A percentile compares a stretch with the other conserved stretches of the same genome.
phyloP scores from a whole-genome alignment of 2,888 invertebrate genomes.

The Chrysina gloriosa region DNA sequence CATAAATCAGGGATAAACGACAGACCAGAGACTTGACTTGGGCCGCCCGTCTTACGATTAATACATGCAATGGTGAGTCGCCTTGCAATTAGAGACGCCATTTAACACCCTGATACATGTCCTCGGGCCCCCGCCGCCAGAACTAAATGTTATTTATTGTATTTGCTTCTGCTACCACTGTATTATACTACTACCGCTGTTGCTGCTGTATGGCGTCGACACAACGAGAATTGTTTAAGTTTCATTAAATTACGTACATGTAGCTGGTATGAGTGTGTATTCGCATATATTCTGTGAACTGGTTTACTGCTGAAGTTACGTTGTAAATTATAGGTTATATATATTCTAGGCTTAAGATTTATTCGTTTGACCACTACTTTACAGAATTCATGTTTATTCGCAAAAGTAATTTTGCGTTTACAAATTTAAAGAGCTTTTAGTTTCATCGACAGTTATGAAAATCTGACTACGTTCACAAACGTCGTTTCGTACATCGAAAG shows the following conservation, averaged over 20 bases:
- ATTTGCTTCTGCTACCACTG: conserved; percentile 52
- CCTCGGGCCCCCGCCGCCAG: conserved; percentile 48
- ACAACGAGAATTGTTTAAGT: conserved; percentile 52
- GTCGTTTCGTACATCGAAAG: too few relatives aligned
- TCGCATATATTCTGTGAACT: neutral
- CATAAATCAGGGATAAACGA: conserved; percentile 59
- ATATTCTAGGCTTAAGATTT: conserved; percentile 1
- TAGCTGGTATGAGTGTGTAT: neutral
- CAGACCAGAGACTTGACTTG: conserved; percentile 56
- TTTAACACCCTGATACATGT: conserved; percentile 58
- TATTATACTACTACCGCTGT: conserved; percentile 51
- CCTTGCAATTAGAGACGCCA: conserved; percentile 57
- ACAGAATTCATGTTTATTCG: too few relatives aligned
- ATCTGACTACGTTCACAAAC: too few relatives aligned
- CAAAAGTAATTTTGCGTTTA: too few relatives aligned
- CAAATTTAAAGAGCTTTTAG: too few relatives aligned
- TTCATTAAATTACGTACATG: conserved; percentile 51
- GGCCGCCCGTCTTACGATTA: conserved; percentile 53
- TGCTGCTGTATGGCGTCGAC: conserved; percentile 38
- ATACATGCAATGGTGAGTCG: conserved; percentile 53
- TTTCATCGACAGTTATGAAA: too few relatives aligned
- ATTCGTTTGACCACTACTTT: conserved; percentile 10
- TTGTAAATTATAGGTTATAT: conserved; percentile 28
- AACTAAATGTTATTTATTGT: conserved; percentile 55
- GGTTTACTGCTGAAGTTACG: conserved; percentile 26